Conservation (phyloP, 1,140 invertebrate genomes). For the Aplysia californica region DNA sequence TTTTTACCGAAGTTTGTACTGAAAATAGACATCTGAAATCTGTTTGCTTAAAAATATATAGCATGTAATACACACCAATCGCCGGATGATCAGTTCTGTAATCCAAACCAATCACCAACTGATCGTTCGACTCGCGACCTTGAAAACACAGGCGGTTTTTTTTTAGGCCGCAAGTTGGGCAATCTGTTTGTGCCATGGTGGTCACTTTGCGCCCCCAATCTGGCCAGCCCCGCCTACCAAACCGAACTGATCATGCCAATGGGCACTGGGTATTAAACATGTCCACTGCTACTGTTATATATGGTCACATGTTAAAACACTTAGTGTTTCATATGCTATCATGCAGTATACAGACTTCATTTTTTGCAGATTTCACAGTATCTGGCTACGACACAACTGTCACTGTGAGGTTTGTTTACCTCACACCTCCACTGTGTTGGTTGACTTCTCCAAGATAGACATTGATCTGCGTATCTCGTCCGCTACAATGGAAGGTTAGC, state of each 20-base stretch:
- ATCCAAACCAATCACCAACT: too few species aligned
- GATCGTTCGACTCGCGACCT: too few species aligned
- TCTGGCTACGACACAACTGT: background rate
- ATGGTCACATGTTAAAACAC: background rate
- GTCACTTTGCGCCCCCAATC: background rate
- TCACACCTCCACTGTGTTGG: background rate
- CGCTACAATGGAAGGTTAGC: background rate
- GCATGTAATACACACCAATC: too few species aligned
- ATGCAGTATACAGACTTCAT: too few species aligned
- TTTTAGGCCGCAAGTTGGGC: too few species aligned
- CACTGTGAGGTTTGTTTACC: background rate
- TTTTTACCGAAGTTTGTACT: too few species aligned
- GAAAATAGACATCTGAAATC: too few species aligned
- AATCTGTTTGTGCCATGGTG: background rate
- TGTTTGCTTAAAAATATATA: too few species aligned
- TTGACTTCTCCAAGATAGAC: background rate
- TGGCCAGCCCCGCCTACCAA: too few species aligned
- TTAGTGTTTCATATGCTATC: background rate
- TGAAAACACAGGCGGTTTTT: too few species aligned
- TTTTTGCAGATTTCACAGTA: slow-evolving; percentile 1
- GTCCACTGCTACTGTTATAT: background rate
- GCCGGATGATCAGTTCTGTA: too few species aligned
- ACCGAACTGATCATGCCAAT: background rate
- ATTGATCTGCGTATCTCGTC: background rate
- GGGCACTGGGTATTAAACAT: background rate